These are phyloP conservation scores for Electrophaes corylata DNA, from an alignment of 2,888 invertebrate species.

Conservation along the genomic window DNA sequence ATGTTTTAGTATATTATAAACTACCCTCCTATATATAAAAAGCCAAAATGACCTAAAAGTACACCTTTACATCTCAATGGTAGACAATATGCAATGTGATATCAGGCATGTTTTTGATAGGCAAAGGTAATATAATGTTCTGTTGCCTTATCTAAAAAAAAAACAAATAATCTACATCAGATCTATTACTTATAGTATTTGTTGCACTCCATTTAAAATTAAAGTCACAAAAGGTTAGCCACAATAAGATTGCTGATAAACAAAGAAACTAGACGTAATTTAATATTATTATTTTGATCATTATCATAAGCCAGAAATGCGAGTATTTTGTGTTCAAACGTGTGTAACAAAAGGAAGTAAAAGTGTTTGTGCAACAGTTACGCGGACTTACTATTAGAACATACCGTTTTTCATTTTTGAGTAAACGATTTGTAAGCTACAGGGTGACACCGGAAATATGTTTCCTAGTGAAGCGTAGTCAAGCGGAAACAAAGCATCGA, in stretches of 20 bases:
- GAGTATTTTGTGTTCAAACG: constrained; percentile 53
- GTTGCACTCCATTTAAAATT: background rate
- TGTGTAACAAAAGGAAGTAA: constrained; percentile 50
- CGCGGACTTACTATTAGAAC: constrained; percentile 26
- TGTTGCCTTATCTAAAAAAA: background rate
- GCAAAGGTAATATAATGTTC: no score
- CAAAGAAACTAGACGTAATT: constrained; percentile 24
- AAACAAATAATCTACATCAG: no score
- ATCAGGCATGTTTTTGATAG: no score
- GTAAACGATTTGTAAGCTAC: constrained; percentile 25
- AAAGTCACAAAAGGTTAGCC: background rate
- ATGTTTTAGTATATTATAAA: no score
- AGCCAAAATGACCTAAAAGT: no score
- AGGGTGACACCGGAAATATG: constrained; percentile 17
- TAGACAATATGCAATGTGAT: no score
- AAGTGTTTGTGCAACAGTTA: constrained; percentile 48
- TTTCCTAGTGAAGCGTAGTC: background rate
- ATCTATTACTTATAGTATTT: no score
- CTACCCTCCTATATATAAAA: no score
- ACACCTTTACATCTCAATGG: no score
- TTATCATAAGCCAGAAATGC: constrained; percentile 51
- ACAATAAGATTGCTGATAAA: constrained; percentile 13
- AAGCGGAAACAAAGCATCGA: background rate
- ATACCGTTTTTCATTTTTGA: constrained; percentile 24
- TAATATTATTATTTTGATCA: constrained; percentile 44